Base-by-base conservation (phyloP, 2,888 invertebrate species). In the Macrophya annulata region DNA sequence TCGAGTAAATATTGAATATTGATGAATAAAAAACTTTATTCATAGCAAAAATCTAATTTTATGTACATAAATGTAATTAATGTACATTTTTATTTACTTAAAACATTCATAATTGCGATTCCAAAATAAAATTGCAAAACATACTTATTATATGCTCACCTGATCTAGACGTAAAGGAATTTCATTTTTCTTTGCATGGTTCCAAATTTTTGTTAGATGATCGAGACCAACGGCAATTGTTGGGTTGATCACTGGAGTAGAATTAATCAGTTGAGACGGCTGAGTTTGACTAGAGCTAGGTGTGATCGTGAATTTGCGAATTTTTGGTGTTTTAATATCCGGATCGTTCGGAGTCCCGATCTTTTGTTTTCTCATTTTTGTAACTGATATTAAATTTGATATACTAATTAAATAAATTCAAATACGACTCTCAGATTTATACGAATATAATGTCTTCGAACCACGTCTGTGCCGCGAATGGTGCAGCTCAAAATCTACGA, bases 241-340 rank as follows among this genome's bases (percentile, higher is more conserved):
- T 45, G n/a, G 21, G n/a, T 45, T 15, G 15, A 37, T 15, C 3
- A 40, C 21, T 9, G 17, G 72, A 21, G 21, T 45, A 45, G 21
- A 74, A 74, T 21, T 45, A 25, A 25, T 74, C 72, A n/a, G 25
- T 68, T 68, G 68, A 68, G 68, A 37, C 31, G 68, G 17, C 68
- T 68, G 68, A 37, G 17, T 37, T 17, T 68, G 37, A 68, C 68
- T 37, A 12, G 5, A 37, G 15, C 15, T 68, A 37, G 37, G 68
- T 17, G 37, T 31, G 31, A 31, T 68, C 68, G 68, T 37, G 37
- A 37, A 15, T 68, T 68, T 68, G 25, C 68, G 68, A 31, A 68
- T 68, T 37, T 68, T 68, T 8, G 68, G 68, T 25, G 17, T 68
- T 68, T 68, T 68, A 12, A 68, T 68, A 68, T 25, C 15, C 6